Percentiles rank a stretch among this genome's conserved stretches.
phyloP scores from a whole-genome alignment of 2,113 vertebrate genomes.

The Esox niger region DNA sequence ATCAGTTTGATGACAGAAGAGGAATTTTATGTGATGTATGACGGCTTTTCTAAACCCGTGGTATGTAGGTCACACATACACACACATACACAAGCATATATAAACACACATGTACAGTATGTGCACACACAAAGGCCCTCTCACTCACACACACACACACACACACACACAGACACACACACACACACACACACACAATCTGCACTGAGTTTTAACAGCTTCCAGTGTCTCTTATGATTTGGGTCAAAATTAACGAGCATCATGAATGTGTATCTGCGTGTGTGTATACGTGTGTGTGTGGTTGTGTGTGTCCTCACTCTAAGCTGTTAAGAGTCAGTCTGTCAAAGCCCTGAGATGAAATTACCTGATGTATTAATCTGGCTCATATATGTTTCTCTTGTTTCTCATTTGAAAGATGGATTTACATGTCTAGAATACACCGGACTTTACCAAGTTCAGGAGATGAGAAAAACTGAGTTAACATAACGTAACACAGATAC shows the following conservation, averaged over 20 bases:
- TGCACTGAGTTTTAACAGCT: conserved; percentile 73
- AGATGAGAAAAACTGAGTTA: too few relatives aligned
- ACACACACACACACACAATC: conserved; percentile 58
- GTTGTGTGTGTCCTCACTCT: conserved; percentile 30
- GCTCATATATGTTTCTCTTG: conserved; percentile 36
- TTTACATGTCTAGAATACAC: conserved; percentile 37
- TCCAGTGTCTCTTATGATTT: conserved; percentile 72
- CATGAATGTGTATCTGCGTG: not conserved
- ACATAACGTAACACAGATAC: too few relatives aligned
- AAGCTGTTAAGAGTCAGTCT: conserved; percentile 40
- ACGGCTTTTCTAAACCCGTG: conserved; percentile 65
- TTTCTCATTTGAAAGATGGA: conserved; percentile 19
- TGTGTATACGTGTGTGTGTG: too few relatives aligned
- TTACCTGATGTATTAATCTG: conserved; percentile 59
- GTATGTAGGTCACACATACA: conserved; percentile 70
- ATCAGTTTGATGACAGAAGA: conserved; percentile 39
- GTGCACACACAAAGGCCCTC: too few relatives aligned
- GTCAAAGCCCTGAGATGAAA: conserved; percentile 55
- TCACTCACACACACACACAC: too few relatives aligned
- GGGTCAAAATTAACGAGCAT: conserved; percentile 75
- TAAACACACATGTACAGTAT: too few relatives aligned
- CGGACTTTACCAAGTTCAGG: not conserved
- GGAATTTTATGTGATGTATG: conserved; percentile 63
- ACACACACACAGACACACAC: too few relatives aligned
- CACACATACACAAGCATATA: too few relatives aligned